These are phyloP conservation scores for Drosophila algonquin DNA, from an alignment of 2,888 invertebrate species.

Conservation along the genomic window DNA sequence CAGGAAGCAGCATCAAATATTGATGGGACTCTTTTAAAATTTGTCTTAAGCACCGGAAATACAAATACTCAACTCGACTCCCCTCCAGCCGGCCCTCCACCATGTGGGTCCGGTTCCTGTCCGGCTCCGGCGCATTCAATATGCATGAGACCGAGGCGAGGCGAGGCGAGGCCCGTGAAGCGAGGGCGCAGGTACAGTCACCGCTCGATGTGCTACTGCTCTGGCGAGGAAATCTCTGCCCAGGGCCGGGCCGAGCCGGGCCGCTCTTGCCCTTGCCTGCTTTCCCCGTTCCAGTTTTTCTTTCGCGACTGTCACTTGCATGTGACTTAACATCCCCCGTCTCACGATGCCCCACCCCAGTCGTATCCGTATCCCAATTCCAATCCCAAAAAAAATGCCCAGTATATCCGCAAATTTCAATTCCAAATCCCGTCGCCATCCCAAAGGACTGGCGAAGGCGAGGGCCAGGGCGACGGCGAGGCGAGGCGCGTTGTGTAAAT, in stretches of 20 bases:
- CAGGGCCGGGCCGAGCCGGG: not conserved
- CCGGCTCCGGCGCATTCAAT: conserved; percentile 52
- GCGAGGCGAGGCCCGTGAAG: not conserved
- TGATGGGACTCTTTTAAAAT: conserved; percentile 75
- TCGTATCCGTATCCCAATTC: conserved; percentile 22
- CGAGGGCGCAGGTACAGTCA: conserved; percentile 60
- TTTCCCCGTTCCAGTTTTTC: conserved; percentile 32
- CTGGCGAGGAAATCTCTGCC: conserved; percentile 20
- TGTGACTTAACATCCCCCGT: conserved; percentile 15
- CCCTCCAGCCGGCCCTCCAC: not conserved
- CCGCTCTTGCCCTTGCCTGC: not conserved
- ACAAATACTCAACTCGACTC: conserved; percentile 55
- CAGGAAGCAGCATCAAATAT: conserved; percentile 72
- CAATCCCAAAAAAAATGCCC: conserved; percentile 23
- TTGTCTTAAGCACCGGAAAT: conserved; percentile 78
- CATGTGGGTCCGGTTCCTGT: conserved; percentile 33
- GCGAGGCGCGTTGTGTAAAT: conserved; percentile 68
- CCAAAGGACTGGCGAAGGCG: not conserved
- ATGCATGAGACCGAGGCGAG: conserved; percentile 53
- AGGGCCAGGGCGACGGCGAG: not conserved
- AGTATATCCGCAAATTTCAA: conserved; percentile 7
- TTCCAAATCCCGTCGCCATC: conserved; percentile 1
- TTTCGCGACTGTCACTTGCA: conserved; percentile 73
- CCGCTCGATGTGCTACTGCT: conserved; percentile 50
- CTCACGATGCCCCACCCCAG: conserved; percentile 1